These are phyloP conservation scores for Echinarachnius parma DNA, from an alignment of 53 echinoderm and acorn worm species.

Conservation along the genomic window DNA sequence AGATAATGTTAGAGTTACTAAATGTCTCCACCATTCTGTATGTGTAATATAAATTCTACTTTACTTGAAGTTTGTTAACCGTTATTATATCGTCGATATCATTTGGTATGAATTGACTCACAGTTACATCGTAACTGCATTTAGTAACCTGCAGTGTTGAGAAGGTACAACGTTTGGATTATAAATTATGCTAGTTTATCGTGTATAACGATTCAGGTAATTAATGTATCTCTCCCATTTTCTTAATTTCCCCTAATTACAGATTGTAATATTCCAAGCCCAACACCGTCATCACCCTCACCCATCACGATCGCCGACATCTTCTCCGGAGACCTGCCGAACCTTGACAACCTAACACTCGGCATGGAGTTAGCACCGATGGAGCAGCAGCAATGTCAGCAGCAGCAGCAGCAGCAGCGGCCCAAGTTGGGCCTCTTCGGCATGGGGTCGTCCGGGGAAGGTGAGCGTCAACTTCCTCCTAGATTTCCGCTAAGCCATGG, in stretches of 20 bases:
- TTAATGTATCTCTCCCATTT: not conserved
- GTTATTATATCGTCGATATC: too few species aligned
- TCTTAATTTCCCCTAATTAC: not conserved
- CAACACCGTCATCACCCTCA: constrained; percentile 26
- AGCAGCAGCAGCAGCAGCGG: not conserved
- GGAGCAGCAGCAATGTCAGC: constrained; percentile 6
- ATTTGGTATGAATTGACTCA: too few species aligned
- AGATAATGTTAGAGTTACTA: too few species aligned
- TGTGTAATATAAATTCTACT: too few species aligned
- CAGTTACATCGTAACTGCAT: too few species aligned
- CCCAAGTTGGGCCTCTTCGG: constrained; percentile 5
- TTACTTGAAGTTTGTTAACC: too few species aligned
- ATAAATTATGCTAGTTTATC: not conserved
- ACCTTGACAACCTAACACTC: constrained; percentile 45
- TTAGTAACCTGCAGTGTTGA: not conserved
- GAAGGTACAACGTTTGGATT: not conserved
- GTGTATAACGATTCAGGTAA: not conserved
- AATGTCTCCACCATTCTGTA: too few species aligned
- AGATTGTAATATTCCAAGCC: constrained; percentile 45
- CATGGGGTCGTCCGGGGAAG: constrained; percentile 55
- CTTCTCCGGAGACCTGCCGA: constrained; percentile 23
- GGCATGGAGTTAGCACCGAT: constrained; percentile 34
- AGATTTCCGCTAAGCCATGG: too few species aligned
- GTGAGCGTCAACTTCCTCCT: too few species aligned
- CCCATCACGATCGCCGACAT: constrained; percentile 15